phyloP scores from a whole-genome alignment of 2,797 vertebrate species.

The Onychomys leucogaster region DNA sequence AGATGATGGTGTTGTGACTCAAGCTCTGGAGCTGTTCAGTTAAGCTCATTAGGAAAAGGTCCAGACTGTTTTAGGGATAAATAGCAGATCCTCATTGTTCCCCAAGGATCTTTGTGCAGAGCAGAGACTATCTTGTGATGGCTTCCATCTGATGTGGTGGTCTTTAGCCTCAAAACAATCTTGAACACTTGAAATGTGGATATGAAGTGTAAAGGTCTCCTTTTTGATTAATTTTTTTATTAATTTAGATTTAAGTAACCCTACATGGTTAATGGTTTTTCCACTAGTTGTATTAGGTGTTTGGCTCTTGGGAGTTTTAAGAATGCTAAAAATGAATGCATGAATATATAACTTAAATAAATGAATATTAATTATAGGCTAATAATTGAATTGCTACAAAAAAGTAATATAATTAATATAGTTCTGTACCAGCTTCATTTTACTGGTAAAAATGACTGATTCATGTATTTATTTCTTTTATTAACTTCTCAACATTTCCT shows the following conservation, averaged over 20 bases:
- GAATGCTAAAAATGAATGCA: not conserved
- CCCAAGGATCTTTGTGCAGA: not conserved
- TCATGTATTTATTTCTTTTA: not conserved
- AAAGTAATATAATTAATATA: not conserved
- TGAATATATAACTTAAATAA: not conserved
- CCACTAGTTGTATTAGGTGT: not conserved
- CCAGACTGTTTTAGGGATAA: not conserved
- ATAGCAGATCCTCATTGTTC: too few species aligned
- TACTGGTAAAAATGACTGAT: not conserved
- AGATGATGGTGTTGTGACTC: not conserved
- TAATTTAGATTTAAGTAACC: constrained; percentile 14
- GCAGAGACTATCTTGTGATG: not conserved
- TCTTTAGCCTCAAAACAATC: not conserved
- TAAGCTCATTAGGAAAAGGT: not conserved
- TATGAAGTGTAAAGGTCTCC: not conserved
- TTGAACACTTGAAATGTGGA: not conserved
- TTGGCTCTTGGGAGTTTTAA: not conserved
- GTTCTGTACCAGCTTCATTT: not conserved
- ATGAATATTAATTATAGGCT: not conserved
- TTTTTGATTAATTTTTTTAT: constrained; percentile 13
- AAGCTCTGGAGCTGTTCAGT: not conserved
- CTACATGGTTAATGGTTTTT: not conserved
- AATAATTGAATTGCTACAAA: not conserved
- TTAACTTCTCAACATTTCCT: not conserved
- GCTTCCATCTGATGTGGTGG: not conserved